Conservation (phyloP, 2,888 invertebrate genomes). For the Ephialtes manifestator region DNA sequence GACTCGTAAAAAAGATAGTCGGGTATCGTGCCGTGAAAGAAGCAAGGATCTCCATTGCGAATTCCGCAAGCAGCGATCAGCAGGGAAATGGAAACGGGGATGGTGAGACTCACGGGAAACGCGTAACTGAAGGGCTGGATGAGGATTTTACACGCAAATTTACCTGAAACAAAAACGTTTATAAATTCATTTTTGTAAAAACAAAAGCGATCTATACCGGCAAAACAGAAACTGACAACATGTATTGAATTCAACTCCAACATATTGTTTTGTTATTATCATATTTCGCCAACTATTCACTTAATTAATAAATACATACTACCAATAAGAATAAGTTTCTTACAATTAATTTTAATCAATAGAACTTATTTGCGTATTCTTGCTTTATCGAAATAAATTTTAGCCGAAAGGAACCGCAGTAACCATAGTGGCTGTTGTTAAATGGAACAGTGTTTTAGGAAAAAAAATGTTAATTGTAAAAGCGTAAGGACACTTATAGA, state of each 20-base stretch:
- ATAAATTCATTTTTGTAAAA: not conserved
- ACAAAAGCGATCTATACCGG: not conserved
- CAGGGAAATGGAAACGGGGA: constrained; percentile 95
- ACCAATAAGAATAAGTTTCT: no score
- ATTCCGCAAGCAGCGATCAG: constrained; percentile 96
- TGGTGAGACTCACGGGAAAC: constrained; percentile 97
- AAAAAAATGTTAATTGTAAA: no score
- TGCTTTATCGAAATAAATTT: not conserved
- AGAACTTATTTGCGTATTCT: no score
- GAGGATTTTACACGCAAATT: constrained; percentile 98
- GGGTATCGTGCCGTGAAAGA: constrained; percentile 94
- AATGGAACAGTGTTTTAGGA: no score
- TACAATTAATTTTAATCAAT: not conserved
- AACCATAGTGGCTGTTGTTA: no score
- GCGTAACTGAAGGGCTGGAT: constrained; percentile 99
- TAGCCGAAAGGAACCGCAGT: not conserved
- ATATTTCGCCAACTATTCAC: no score
- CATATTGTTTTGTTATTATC: no score
- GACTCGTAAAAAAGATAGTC: constrained; percentile 97
- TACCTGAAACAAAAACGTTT: constrained; percentile 87
- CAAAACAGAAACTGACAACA: no score
- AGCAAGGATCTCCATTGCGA: constrained; percentile 94
- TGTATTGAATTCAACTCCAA: no score
- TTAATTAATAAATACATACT: no score
- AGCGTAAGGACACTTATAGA: no score